These are phyloP conservation scores for Resseliella maxima DNA, from an alignment of 2,888 invertebrate species.

Conservation along the genomic window DNA sequence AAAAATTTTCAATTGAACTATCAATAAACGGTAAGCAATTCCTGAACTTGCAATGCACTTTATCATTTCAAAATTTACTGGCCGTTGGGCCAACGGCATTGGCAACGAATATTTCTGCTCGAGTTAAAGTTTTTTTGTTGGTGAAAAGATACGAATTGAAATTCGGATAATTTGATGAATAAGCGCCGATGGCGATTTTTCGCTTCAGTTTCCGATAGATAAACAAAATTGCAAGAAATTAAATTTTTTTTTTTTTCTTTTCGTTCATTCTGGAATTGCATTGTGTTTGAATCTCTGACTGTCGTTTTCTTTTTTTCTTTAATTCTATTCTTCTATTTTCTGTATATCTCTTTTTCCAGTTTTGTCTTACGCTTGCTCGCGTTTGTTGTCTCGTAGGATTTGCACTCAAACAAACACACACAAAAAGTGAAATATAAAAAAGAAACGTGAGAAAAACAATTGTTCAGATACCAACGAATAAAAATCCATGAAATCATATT, in stretches of 20 bases:
- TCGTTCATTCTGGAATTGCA: background rate
- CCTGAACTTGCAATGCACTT: conserved; percentile 12
- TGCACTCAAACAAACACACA: background rate
- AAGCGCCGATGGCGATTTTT: conserved; percentile 22
- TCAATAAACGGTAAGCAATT: background rate
- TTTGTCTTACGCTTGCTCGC: background rate
- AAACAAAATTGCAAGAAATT: conserved; percentile 1
- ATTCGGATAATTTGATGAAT: conserved; percentile 34
- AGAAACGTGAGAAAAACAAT: background rate
- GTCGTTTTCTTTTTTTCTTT: background rate
- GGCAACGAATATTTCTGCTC: background rate
- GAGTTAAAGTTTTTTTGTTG: background rate
- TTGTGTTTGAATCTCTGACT: background rate
- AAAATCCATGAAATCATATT: conserved; percentile 37
- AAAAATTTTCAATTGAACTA: conserved; percentile 22
- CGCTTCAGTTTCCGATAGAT: conserved; percentile 45
- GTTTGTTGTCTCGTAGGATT: conserved; percentile 1
- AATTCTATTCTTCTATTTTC: too few relatives aligned
- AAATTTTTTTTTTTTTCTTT: background rate
- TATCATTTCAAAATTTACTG: background rate
- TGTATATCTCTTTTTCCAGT: background rate
- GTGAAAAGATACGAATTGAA: background rate
- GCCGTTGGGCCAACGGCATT: conserved; percentile 1
- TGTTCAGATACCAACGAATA: background rate
- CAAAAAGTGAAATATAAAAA: background rate